Evolutionary conservation across 2,797 vertebrate genomes (phyloP).

Genomic region (Phylloscopus collybita): DNA sequence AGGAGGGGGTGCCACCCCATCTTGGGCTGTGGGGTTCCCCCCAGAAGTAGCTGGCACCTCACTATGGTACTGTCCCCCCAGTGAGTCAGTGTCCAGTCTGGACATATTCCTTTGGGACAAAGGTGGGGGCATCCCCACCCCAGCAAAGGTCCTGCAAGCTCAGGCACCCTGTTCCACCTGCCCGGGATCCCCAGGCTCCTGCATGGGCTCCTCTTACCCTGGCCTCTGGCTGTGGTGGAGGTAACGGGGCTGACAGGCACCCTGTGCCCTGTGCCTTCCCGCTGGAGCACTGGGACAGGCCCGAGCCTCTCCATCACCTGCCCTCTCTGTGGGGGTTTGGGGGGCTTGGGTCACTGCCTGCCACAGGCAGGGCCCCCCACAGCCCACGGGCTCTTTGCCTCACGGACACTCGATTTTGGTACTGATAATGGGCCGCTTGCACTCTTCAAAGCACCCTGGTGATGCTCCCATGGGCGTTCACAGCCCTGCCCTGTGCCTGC

Average conservation of each 20-base stretch:
- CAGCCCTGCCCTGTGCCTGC: slow-evolving; percentile 34
- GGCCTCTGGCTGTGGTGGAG: background rate
- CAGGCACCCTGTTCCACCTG: background rate
- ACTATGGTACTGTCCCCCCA: fast-evolving
- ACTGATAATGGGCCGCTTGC: background rate
- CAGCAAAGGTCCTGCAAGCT: background rate
- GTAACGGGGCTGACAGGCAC: fast-evolving
- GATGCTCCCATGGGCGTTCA: slow-evolving; percentile 51
- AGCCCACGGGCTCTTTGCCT: background rate
- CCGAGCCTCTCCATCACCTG: fast-evolving
- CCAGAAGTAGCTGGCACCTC: background rate
- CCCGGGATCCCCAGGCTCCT: background rate
- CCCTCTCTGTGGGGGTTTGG: fast-evolving
- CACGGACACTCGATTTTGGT: background rate
- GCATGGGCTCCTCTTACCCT: background rate
- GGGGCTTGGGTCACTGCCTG: background rate
- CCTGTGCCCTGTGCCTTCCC: fast-evolving
- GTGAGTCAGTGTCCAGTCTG: fast-evolving
- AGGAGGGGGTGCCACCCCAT: background rate
- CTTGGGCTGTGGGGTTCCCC: background rate
- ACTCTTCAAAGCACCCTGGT: background rate
- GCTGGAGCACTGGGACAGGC: fast-evolving
- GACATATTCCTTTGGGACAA: background rate
- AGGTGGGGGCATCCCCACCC: too few relatives aligned
- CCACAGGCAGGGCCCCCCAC: background rate